Evolutionary conservation across 2,888 invertebrate species (phyloP), one percentile per base, ranked within the genome.

Genomic region (Geotrupes spiniger): DNA sequence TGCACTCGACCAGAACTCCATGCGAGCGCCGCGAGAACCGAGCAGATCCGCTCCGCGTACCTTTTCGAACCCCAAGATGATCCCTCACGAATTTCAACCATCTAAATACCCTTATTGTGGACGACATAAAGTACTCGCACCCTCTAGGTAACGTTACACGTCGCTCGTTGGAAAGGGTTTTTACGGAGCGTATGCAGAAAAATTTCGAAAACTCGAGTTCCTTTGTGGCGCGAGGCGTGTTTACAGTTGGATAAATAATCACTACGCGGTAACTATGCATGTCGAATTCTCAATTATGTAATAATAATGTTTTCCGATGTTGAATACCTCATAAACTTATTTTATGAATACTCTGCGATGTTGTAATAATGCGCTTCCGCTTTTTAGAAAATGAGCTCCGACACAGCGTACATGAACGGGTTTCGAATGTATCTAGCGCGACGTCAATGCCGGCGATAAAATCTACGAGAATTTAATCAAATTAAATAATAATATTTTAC

Each of bases 31-130:
- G 51, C 41, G 14, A 15, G 14, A 17, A 31, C 16, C 15, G 37
- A 26, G 25, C 29, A 51, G 61, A 25, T 14, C 53, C 46, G 56
- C 42, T 40, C 33, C 15, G 45, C 49, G 52, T 57, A 60, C 63
- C 61, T 63, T 61, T 58, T 57, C 57, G 49, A 53, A 50, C 55
- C 54, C 54, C 54, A 39, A 59, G 64, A 65, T 63, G 60, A 63
- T 63, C 64, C 63, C 64, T 58, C 52, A 58, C 56, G 61, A 63
- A 63, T 62, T 62, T 58, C 61, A 63, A 61, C 65, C 61, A 65
- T 67, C 63, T 65, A 64, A 66, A 64, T 61, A 64, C 64, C 66
- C 60, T 61, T 56, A 63, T 66, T 68, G 65, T 63, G 63, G 48
- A 56, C 58, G 52, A 53, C 52, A 48, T 45, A 36, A 29, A 50